These are phyloP conservation scores for Trichoplusia ni DNA, from an alignment of 1,140 invertebrate genomes.

Conservation along the genomic window DNA sequence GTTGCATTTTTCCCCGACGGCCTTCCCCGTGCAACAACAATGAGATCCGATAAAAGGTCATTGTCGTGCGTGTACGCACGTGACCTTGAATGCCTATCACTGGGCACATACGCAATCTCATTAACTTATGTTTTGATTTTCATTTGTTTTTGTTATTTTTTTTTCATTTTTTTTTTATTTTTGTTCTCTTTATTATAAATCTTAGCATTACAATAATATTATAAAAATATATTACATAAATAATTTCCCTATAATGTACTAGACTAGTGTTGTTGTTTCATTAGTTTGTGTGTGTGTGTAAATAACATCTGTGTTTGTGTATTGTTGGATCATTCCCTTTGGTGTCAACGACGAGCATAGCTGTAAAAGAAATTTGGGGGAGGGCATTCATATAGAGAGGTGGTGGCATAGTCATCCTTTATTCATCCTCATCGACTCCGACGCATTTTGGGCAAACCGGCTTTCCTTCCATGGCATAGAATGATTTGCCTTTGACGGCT, in stretches of 20 bases:
- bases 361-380: slow-evolving; percentile 75
- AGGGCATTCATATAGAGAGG: slow-evolving; percentile 56
- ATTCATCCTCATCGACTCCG: slow-evolving; percentile 93
- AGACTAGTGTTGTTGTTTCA: slow-evolving; percentile 49
- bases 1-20: slow-evolving; percentile 49
- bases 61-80: slow-evolving; percentile 60
- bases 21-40: slow-evolving; percentile 48
- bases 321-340: slow-evolving; percentile 50
- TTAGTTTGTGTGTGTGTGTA: slow-evolving; percentile 49
- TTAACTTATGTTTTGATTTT: slow-evolving; percentile 44
- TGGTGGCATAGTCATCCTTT: slow-evolving; percentile 75
- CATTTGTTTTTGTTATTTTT: slow-evolving; percentile 63
- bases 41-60: slow-evolving; percentile 66
- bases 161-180: slow-evolving; percentile 74
- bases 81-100: slow-evolving; percentile 53
- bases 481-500: slow-evolving; percentile 95
- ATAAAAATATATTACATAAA: slow-evolving; percentile 79
- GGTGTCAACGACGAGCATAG: slow-evolving; percentile 61
- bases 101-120: slow-evolving; percentile 28
- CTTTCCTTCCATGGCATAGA: slow-evolving; percentile 97
- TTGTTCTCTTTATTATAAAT: slow-evolving; percentile 80
- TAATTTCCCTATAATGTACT: slow-evolving; percentile 62
- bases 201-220: slow-evolving; percentile 77
- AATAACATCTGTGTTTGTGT: slow-evolving; percentile 62
- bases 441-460: slow-evolving; percentile 95